Base-by-base conservation (phyloP, 2,888 invertebrate species). In the Philaethria dido region DNA sequence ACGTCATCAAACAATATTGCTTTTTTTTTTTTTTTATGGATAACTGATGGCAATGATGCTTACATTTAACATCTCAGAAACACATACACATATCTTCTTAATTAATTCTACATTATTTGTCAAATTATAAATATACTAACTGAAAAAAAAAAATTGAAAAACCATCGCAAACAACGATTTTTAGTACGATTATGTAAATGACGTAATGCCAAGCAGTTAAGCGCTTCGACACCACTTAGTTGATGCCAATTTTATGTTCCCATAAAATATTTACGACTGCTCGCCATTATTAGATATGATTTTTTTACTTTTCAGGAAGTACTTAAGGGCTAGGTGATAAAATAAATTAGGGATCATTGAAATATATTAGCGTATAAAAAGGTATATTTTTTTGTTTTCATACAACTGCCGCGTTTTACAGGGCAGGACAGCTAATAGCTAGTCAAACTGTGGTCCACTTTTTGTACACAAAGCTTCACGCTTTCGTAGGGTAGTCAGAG, bases 211-310 rank as follows among this genome's bases (percentile, higher is more conserved):
- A 74, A 79, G 72, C 71, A 75, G 77, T 78, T 77, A 72, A 75
- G 72, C 71, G 69, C 75, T 79, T 76, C 63, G 76, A 76, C 72
- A 80, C 81, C 79, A 81, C 78, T 79, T 75, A 65, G 71, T 62
- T 69, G 76, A 64, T 25, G 47, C 55, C 69, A 64, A 72, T 76
- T 85, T 83, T 79, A 85, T 77, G 76, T 66, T 70, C 18, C 70
- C 79, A 79, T 84, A 81, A 85, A 84, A 80, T 75, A 81, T 84
- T 81, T 80, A 81, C 80, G 83, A 78, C 73, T 75, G 71, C 70
- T 72, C 69, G 69, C 75, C 74, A 78, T 77, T 80, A 76, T 77
- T 77, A 77, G 45, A 63, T 62, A 55, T 68, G 44, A 39, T 59
- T 68, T 60, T 47, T 57, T 52, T 44, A 52, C 52, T 42, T 62